Evolutionary conservation across 2,113 vertebrate genomes (phyloP).

Genomic region (Oryzias javanicus): DNA sequence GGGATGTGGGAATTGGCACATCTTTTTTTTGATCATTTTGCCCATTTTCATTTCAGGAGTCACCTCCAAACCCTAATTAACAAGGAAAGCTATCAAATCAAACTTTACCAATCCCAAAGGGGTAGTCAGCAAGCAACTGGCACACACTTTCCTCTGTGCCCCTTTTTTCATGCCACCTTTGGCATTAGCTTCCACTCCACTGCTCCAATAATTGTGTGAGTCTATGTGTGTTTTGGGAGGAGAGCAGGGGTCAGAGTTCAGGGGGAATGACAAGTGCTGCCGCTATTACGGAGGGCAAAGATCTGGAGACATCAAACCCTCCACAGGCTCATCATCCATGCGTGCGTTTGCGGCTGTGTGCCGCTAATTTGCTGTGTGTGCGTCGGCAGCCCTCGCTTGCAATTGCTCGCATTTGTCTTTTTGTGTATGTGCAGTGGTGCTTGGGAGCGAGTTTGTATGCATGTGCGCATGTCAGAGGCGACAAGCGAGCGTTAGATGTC

Average conservation of each 20-base stretch:
- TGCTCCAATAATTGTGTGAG: constrained; percentile 5
- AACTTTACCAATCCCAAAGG: constrained; percentile 72
- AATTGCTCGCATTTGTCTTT: constrained; percentile 15
- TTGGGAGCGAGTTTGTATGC: constrained; percentile 54
- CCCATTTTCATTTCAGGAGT: constrained; percentile 72
- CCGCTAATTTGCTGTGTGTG: constrained; percentile 33
- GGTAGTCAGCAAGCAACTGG: constrained; percentile 62
- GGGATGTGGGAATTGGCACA: constrained; percentile 68
- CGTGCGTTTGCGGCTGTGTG: constrained; percentile 29
- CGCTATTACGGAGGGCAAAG: constrained; percentile 44
- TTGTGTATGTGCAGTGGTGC: constrained; percentile 31
- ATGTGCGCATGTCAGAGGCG: constrained; percentile 43
- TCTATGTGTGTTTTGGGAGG: constrained; percentile 15
- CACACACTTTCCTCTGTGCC: constrained; percentile 55
- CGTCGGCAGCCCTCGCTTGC: constrained; percentile 4
- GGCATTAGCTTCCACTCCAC: constrained; percentile 36
- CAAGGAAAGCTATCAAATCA: constrained; percentile 73
- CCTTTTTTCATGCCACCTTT: constrained; percentile 50
- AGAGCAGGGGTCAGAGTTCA: constrained; percentile 44
- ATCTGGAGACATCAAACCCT: constrained; percentile 56
- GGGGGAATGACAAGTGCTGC: constrained; percentile 45
- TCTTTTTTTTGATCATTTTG: constrained; percentile 72
- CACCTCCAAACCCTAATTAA: constrained; percentile 78
- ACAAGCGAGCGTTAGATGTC: constrained; percentile 62
- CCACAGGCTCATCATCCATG: constrained; percentile 39